A percentile compares a stretch with the other conserved stretches of the same genome.
phyloP scores from a whole-genome alignment of 2,113 vertebrate species.

The Athene cunicularia region DNA sequence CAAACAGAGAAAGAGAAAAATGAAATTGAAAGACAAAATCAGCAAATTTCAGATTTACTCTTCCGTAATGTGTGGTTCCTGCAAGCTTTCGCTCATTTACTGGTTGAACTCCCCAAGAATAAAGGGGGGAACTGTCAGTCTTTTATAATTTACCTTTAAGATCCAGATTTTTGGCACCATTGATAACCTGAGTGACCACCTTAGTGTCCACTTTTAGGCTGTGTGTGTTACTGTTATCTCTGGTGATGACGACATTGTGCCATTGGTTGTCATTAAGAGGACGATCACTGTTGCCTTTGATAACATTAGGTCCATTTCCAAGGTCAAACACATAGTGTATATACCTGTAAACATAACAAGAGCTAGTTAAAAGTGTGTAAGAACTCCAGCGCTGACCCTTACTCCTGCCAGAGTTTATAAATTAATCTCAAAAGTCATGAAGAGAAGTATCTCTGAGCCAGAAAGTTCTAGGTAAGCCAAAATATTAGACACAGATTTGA shows the following conservation, averaged over 20 bases:
- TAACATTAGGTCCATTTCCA: slow-evolving; percentile 95
- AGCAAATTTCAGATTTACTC: neutral
- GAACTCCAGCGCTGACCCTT: neutral
- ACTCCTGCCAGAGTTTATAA: neutral
- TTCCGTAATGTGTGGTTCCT: neutral
- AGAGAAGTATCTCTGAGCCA: neutral
- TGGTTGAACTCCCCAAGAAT: neutral
- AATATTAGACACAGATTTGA: neutral
- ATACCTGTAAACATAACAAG: slow-evolving; percentile 76
- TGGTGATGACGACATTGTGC: slow-evolving; percentile 96
- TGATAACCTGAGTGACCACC: slow-evolving; percentile 93
- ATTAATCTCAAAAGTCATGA: neutral
- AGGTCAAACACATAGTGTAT: slow-evolving; percentile 99
- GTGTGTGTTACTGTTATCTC: slow-evolving; percentile 97
- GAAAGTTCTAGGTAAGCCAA: neutral
- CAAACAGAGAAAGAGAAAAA: neutral
- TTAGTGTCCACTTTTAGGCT: slow-evolving; percentile 94
- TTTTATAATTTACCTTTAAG: slow-evolving; percentile 87
- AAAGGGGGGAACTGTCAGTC: neutral
- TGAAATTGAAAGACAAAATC: neutral
- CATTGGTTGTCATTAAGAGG: slow-evolving; percentile 97
- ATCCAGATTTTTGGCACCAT: slow-evolving; percentile 98
- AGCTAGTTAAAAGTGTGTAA: neutral
- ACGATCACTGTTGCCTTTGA: slow-evolving; percentile 94
- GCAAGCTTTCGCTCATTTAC: neutral